These are phyloP conservation scores for Camponotus vicinus DNA, from an alignment of 1,140 invertebrate species.

Conservation along the genomic window DNA sequence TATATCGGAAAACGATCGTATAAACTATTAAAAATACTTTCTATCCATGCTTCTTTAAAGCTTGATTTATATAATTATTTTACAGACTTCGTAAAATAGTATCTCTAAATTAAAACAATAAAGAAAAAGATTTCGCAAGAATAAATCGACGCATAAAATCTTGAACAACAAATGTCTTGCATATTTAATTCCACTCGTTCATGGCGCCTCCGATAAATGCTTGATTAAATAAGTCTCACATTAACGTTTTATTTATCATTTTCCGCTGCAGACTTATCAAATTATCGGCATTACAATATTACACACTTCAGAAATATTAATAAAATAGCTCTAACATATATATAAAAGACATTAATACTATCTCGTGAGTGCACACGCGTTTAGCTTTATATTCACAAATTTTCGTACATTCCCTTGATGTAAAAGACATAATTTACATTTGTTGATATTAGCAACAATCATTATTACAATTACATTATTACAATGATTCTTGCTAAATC, in stretches of 20 bases:
- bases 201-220: not conserved
- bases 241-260: not conserved
- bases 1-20: conserved; percentile 4
- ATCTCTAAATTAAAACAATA: no score
- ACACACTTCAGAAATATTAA: conserved; percentile 25
- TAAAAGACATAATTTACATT: not conserved
- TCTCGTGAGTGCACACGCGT: conserved; percentile 46
- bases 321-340: conserved; percentile 25
- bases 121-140: not conserved
- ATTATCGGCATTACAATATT: conserved; percentile 45
- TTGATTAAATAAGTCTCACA: conserved; percentile 4
- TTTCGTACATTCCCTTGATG: conserved; percentile 32
- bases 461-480: conserved; percentile 9
- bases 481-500: not conserved
- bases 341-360: conserved; percentile 66
- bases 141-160: conserved; percentile 3
- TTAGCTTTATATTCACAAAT: conserved; percentile 7
- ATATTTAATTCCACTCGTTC: not conserved
- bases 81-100: not conserved
- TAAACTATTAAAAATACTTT: conserved; percentile 32
- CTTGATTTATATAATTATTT: not conserved
- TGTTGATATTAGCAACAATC: not conserved
- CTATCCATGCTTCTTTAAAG: conserved; percentile 17
- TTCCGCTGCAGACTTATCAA: conserved; percentile 23
- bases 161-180: not conserved